Evolutionary conservation across 2,113 vertebrate species (phyloP).

Genomic region (Bettongia penicillata): DNA sequence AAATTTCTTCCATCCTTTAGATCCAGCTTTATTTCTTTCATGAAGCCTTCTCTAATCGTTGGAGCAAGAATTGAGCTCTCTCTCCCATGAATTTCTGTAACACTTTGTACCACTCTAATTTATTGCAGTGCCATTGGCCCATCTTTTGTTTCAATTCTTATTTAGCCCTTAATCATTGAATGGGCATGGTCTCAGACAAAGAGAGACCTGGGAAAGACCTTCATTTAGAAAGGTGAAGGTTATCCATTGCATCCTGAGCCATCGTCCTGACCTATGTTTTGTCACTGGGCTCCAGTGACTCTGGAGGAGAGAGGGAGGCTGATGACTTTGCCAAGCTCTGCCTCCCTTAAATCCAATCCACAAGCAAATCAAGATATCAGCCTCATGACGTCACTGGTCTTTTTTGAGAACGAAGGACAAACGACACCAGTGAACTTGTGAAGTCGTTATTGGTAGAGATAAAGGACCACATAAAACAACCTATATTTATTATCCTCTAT

Average conservation of each 20-base stretch:
- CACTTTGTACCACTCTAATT: not conserved
- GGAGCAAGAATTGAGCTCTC: not conserved
- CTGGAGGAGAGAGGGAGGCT: not conserved
- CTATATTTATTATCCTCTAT: not conserved
- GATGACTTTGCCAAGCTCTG: not conserved
- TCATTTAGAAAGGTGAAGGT: not conserved
- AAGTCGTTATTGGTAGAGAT: not conserved
- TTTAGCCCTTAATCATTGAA: not conserved
- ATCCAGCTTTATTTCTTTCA: not conserved
- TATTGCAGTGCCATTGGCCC: not conserved
- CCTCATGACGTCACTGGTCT: not conserved
- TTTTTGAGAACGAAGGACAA: not conserved
- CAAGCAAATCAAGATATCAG: not conserved
- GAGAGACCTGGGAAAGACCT: not conserved
- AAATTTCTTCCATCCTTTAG: constrained; percentile 19
- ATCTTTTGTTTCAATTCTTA: not conserved
- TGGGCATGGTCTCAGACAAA: not conserved
- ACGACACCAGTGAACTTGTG: not conserved
- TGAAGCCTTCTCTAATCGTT: not conserved
- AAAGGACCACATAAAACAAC: not conserved
- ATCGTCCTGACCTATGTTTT: not conserved
- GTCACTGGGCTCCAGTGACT: too few relatives aligned
- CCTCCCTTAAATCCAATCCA: not conserved
- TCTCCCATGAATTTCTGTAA: not conserved
- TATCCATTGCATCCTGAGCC: not conserved